Conservation (phyloP, 2,113 vertebrate species). For the Australoheros scitulus region DNA sequence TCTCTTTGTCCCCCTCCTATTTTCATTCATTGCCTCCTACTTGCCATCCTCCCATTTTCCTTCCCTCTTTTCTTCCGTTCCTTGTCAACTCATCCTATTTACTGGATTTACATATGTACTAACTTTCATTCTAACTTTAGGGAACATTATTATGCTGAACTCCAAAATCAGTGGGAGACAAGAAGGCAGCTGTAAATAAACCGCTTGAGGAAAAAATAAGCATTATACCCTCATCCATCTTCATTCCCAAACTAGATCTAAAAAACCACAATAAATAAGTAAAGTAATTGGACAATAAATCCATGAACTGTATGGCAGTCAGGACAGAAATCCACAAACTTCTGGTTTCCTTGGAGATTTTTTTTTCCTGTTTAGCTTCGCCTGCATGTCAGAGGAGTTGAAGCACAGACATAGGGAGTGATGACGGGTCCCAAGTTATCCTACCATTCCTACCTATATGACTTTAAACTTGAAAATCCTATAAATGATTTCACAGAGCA, state of each 20-base stretch:
- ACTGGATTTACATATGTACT: conserved; percentile 26
- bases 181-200: conserved; percentile 31
- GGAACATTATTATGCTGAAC: conserved; percentile 5
- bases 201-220: conserved; percentile 32
- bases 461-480: neutral
- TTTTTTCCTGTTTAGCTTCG: neutral
- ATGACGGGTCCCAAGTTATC: accelerated
- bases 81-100: conserved; percentile 17
- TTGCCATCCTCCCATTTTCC: neutral
- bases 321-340: conserved; percentile 10
- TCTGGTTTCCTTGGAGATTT: neutral
- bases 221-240: conserved; percentile 11
- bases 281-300: conserved; percentile 30
- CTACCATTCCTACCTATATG: neutral
- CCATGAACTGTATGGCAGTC: neutral
- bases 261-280: conserved; percentile 20
- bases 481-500: neutral
- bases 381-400: neutral
- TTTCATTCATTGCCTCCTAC: conserved; percentile 3
- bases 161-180: conserved; percentile 4
- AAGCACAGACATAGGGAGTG: neutral
- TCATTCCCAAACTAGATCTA: conserved; percentile 5
- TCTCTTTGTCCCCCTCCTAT: neutral
- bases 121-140: conserved; percentile 7
- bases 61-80: neutral